phyloP scores from a whole-genome alignment of 1,140 invertebrate genomes.

The Cecropterus lyciades region DNA sequence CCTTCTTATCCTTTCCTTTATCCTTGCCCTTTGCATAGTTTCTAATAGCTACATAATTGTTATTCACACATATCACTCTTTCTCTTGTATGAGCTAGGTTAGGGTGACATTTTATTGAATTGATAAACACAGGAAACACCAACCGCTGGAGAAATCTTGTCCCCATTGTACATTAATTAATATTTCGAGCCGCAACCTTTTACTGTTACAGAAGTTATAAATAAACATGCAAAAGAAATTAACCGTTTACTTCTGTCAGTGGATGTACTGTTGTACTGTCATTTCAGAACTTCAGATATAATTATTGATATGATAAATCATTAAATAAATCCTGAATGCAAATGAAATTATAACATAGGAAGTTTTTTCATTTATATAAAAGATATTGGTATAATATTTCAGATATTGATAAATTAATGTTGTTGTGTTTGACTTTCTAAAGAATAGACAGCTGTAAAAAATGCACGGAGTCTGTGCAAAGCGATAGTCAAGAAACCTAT shows the following conservation, averaged over 20 bases:
- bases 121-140: slow-evolving; percentile 48
- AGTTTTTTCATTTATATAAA: too few relatives aligned
- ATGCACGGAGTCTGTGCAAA: too few relatives aligned
- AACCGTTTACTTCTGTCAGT: not conserved
- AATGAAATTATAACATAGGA: too few relatives aligned
- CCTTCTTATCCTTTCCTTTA: slow-evolving; percentile 87
- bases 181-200: not conserved
- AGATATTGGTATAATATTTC: too few relatives aligned
- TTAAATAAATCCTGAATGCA: too few relatives aligned
- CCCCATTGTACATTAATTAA: slow-evolving; percentile 48
- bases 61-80: slow-evolving; percentile 42
- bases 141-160: slow-evolving; percentile 59
- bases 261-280: too few relatives aligned
- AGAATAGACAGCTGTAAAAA: too few relatives aligned
- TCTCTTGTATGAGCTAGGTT: slow-evolving; percentile 43
- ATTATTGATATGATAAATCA: too few relatives aligned
- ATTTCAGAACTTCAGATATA: too few relatives aligned
- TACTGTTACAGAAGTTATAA: not conserved
- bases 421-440: too few relatives aligned
- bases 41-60: slow-evolving; percentile 50
- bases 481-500: too few relatives aligned
- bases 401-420: too few relatives aligned
- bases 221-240: not conserved
- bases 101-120: slow-evolving; percentile 47
- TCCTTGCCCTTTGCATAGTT: slow-evolving; percentile 84